Conservation (phyloP, 2,888 invertebrate genomes). For the Tiliacea aurago region DNA sequence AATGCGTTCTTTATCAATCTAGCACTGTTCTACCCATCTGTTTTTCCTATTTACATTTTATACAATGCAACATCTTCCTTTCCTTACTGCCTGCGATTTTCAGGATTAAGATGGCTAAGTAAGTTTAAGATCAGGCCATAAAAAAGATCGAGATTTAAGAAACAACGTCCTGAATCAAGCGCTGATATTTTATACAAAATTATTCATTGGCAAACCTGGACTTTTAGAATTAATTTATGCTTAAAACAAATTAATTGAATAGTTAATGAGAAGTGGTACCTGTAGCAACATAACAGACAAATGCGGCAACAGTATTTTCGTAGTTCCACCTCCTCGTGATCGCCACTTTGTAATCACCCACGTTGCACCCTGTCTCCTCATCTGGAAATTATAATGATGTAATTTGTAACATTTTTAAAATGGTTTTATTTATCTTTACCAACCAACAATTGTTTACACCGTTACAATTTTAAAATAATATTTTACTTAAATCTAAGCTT, state of each 20-base stretch:
- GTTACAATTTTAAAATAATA: no score
- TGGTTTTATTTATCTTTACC: background rate
- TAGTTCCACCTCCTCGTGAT: constrained; percentile 97
- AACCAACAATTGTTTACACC: no score
- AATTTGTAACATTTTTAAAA: background rate
- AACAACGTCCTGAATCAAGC: background rate
- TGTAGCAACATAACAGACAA: constrained; percentile 95
- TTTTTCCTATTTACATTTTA: no score
- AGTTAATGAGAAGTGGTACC: constrained; percentile 80
- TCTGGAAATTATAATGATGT: constrained; percentile 88
- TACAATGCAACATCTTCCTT: no score
- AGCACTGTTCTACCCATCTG: no score
- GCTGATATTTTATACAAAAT: background rate
- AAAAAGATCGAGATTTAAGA: background rate
- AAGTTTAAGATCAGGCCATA: no score
- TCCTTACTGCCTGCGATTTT: no score
- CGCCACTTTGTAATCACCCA: constrained; percentile 95
- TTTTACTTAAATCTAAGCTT: no score
- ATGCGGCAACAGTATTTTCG: constrained; percentile 96
- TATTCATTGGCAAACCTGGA: background rate
- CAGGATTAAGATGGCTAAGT: no score
- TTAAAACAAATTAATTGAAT: background rate
- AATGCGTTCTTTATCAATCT: no score
- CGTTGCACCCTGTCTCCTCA: constrained; percentile 97
- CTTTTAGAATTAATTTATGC: background rate